Evolutionary conservation across 1,140 invertebrate genomes (phyloP), one percentile per base, ranked within the genome.

Genomic region (Heliconius congener): DNA sequence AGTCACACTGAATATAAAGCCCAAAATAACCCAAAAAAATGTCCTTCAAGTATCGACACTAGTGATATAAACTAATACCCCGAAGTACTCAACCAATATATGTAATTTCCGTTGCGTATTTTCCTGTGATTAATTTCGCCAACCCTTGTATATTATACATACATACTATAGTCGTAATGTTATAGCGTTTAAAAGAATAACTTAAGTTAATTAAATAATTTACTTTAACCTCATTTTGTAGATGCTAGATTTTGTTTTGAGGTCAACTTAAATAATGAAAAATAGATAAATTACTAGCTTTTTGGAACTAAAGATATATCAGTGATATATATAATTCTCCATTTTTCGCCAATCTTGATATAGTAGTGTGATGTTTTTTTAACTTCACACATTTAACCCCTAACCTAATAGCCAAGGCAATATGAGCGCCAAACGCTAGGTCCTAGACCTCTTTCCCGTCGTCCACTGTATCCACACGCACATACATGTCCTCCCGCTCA

Each of bases 81-180:
- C 34, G 57, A 85, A 81, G 82, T 82, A 84, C 82, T 81, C 74
- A 34, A 75, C 46, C 83, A 52, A 75, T 66, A 81, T n/a, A 74
- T 66, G 82, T 79, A 82, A 82, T 83, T 82, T 82, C 81, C 81
- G 81, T 82, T 82, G 81, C 81, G 81, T 73, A 78, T 73, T 57
- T 72, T 80, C 18, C 73, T 39, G 66, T 60, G 46, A 52, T 75
- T 76, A 80, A 76, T 27, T 80, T 71, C 30, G 76, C 52, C 81
- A 84, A n/a, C 82, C 78, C 80, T 81, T 76, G 34, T 72, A 77
- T 39, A 37, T 39, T 34, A 73, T 76, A 71, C 19, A 23, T 23
- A 66, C 11, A 3, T 66, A 60, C 60, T 66, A 16, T n/a, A n/a
- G 18, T 23, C 18, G 4, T 72, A 30, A 66, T n/a, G 60, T 50